Evolutionary conservation across 2,797 vertebrate genomes (phyloP), one percentile per base, ranked within the genome.

Genomic region (Poecilia velifera): DNA sequence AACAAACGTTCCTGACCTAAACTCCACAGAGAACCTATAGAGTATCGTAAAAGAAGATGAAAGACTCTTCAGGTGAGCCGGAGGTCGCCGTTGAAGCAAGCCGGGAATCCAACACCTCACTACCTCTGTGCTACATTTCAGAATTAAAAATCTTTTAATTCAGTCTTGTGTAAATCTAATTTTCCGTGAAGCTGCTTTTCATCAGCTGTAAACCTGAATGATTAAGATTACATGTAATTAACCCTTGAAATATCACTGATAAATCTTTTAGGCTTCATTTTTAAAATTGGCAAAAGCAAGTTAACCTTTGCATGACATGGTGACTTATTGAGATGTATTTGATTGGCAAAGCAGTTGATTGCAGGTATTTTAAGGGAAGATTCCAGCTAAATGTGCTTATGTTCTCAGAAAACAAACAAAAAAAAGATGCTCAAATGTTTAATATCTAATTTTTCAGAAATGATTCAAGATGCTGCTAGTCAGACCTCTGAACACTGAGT

Each of bases 401-500:
- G 18, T 7, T 18, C 36, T 36, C 31, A 64, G 28, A 34, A 41
- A 36, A 22, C 2, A 66, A 66, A 62, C 31, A 25, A 64, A 64
- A 34, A 64, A 8, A 41, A 41, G 4, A 13, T 25, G 9, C 20
- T 41, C 64, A 68, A 6, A 12, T 10, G 20, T 41, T 25, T 9
- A 8, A 8, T 22, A 51, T 22, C 6, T 51, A 8, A 22, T 51
- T 51, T 51, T 51, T 51, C 0, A 46, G 22, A 39, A 66, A 8
- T 1, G 1, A 16, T 31, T 14, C 14, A 72, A 85, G 77, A 79
- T 41, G 34, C 55, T n/a, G 76, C 22, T 68, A 68, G 76, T 64
- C 73, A 68, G 5, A 59, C 39, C n/a, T 74, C 76, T 57, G 64
- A 86, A 77, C 80, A 87, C 64, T 41, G 34, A 36, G 62, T 83